Conservation (phyloP, 2,797 vertebrate species). For the Catharus ustulatus region DNA sequence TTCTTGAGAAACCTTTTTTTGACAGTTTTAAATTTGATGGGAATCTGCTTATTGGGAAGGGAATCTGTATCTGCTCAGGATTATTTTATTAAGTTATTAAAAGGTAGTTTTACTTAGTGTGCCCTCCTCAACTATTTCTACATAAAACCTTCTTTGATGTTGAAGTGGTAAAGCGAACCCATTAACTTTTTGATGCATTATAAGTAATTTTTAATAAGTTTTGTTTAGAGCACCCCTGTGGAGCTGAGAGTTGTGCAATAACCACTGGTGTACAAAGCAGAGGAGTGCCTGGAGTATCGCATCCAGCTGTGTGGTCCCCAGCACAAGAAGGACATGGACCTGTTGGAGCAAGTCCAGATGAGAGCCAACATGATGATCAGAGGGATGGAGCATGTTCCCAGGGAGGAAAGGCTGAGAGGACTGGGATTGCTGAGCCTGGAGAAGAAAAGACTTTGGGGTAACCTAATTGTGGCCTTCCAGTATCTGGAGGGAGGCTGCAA, state of each 20-base stretch:
- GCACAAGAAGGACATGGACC: too few species aligned
- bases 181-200: not conserved
- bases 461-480: not conserved
- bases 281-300: not conserved
- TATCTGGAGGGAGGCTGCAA: not conserved
- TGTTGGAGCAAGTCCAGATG: accelerated
- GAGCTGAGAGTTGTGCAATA: not conserved
- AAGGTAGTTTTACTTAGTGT: not conserved
- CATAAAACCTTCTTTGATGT: constrained; percentile 20
- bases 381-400: not conserved
- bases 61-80: not conserved
- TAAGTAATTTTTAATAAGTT: not conserved
- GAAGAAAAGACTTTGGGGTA: not conserved
- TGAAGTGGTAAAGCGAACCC: not conserved
- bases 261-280: not conserved
- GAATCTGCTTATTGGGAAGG: not conserved
- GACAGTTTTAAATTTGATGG: not conserved
- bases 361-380: not conserved
- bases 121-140: not conserved
- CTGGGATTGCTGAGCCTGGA: not conserved
- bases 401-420: not conserved
- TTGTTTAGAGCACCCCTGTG: not conserved
- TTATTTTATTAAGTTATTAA: constrained; percentile 27
- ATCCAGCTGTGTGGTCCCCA: not conserved
- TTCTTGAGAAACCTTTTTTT: not conserved